Conservation (phyloP, 2,113 vertebrate species). For the Heptranchias perlo region DNA sequence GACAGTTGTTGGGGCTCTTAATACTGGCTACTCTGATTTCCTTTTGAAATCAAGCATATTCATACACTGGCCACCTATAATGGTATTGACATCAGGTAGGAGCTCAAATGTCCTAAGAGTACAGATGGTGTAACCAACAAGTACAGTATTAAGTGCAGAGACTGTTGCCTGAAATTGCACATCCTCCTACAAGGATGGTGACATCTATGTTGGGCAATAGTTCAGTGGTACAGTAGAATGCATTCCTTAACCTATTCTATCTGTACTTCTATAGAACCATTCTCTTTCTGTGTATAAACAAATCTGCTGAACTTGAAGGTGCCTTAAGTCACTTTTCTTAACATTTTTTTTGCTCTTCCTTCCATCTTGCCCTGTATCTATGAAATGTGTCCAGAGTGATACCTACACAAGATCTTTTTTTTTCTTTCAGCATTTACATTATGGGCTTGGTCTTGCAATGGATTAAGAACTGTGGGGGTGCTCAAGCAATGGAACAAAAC, state of each 20-base stretch:
- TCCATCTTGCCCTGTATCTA: neutral
- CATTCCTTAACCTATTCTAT: no score
- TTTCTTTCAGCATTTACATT: constrained; percentile 78
- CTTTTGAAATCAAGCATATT: no score
- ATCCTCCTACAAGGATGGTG: neutral
- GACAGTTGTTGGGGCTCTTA: neutral
- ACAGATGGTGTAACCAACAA: no score
- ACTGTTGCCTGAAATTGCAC: neutral
- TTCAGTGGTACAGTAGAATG: no score
- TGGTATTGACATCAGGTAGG: no score
- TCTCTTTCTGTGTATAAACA: neutral
- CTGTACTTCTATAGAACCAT: no score
- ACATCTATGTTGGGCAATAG: neutral
- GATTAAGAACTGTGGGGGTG: constrained; percentile 84
- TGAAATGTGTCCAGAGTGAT: neutral
- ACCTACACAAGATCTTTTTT: neutral
- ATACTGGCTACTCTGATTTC: neutral
- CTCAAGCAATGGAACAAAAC: constrained; percentile 72
- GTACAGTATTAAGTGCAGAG: neutral
- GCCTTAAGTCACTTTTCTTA: no score
- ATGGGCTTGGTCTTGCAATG: constrained; percentile 87
- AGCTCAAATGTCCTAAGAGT: no score
- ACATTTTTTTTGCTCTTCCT: neutral
- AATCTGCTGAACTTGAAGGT: neutral
- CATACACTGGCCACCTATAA: no score